phyloP scores from a whole-genome alignment of 2,888 invertebrate species.

The Diarsia rubi region DNA sequence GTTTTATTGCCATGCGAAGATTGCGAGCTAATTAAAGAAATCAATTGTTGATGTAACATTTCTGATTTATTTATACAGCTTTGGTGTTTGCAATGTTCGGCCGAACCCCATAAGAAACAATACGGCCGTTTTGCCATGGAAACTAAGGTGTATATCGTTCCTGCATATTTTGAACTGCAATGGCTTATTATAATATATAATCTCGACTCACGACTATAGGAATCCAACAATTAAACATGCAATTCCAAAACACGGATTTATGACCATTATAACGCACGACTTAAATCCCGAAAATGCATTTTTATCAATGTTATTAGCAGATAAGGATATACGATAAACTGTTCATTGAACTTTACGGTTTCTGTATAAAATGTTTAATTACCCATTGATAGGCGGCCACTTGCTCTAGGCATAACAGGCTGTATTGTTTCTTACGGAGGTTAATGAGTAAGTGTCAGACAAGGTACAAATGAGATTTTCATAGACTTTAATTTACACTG shows the following conservation, averaged over 20 bases:
- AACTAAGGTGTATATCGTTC: conserved; percentile 82
- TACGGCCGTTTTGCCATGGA: conserved; percentile 75
- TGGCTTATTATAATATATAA: conserved; percentile 12
- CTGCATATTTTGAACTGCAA: conserved; percentile 56
- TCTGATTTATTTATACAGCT: conserved; percentile 81
- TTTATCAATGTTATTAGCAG: conserved; percentile 30
- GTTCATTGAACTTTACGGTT: conserved; percentile 35
- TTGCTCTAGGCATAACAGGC: conserved; percentile 56
- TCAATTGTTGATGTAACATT: conserved; percentile 54
- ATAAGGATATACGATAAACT: conserved; percentile 31
- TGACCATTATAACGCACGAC: conserved; percentile 7
- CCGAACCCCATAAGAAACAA: conserved; percentile 80
- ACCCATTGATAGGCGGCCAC: not conserved
- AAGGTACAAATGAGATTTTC: not conserved
- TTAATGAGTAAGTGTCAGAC: conserved; percentile 6
- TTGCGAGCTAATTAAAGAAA: conserved; percentile 46
- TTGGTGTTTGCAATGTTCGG: conserved; percentile 69
- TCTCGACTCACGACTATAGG: not conserved
- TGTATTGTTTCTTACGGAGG: conserved; percentile 80
- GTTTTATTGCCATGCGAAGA: conserved; percentile 50
- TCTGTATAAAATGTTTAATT: conserved; percentile 3
- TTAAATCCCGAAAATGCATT: conserved; percentile 15
- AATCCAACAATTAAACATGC: not conserved
- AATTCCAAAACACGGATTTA: conserved; percentile 1
- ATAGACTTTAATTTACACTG: not conserved